phyloP scores from a whole-genome alignment of 2,888 invertebrate species.

The Atrina japonica region DNA sequence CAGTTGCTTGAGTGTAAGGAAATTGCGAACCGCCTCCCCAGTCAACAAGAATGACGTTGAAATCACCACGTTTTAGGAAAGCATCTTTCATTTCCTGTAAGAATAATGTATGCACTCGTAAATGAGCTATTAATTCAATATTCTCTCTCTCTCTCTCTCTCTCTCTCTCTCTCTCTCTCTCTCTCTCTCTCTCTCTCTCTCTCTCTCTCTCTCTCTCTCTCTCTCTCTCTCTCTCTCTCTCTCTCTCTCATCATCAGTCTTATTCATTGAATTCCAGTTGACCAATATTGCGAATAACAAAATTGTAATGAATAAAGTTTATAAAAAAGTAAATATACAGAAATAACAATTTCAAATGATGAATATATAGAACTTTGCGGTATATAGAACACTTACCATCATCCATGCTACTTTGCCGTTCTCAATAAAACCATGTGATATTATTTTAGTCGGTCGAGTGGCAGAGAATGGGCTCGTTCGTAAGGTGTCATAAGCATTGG shows the following conservation, averaged over 20 bases:
- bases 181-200: too few species aligned
- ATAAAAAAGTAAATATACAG: not conserved
- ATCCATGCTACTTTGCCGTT: slow-evolving; percentile 65
- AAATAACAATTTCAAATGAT: not conserved
- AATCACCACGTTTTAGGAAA: slow-evolving; percentile 67
- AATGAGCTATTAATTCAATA: too few species aligned
- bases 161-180: too few species aligned
- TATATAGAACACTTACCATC: slow-evolving; percentile 50
- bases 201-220: too few species aligned
- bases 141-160: not conserved
- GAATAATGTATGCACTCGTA: not conserved
- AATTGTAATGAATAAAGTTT: too few species aligned
- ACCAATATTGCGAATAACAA: too few species aligned
- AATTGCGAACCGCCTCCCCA: slow-evolving; percentile 72
- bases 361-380: too few species aligned
- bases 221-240: too few species aligned
- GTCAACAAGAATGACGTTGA: slow-evolving; percentile 72
- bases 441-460: slow-evolving; percentile 57
- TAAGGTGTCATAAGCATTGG: slow-evolving; percentile 53
- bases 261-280: too few species aligned
- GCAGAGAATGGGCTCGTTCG: slow-evolving; percentile 54
- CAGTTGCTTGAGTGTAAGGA: slow-evolving; percentile 79
- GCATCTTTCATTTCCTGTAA: slow-evolving; percentile 70
- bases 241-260: too few species aligned
- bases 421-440: slow-evolving; percentile 68